Evolutionary conservation across 2,888 invertebrate species (phyloP), one percentile per base, ranked within the genome.

Genomic region (Homarus gammarus): DNA sequence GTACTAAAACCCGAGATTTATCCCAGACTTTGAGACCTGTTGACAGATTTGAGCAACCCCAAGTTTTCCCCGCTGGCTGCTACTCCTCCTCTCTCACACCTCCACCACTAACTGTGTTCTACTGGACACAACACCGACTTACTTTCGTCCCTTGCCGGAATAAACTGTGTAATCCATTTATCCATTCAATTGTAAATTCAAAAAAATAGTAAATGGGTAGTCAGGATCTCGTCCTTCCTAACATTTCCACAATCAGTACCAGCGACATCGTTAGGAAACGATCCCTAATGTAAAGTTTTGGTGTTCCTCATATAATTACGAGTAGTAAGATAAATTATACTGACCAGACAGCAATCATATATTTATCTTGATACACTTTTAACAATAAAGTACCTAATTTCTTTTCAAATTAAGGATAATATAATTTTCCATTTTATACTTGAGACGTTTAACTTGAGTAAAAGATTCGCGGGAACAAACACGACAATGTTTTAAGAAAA

Each of bases 101-200:
- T n/a, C n/a, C n/a, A n/a, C n/a, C n/a, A n/a, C n/a, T n/a, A n/a
- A n/a, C n/a, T n/a, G n/a, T n/a, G n/a, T n/a, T n/a, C n/a, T n/a
- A n/a, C n/a, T n/a, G n/a, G n/a, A n/a, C n/a, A n/a, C n/a, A n/a
- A n/a, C n/a, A n/a, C n/a, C 49, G 2, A 87, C 87, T 81, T 81
- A 87, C 87, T 56, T 87, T 73, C 87, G 79, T 40, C 40, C 61
- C 44, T 61, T 87, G 70, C 81, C 87, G 87, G 87, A 44, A 64
- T 79, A 87, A 49, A 72, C 73, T 81, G 72, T 56, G 81, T 81
- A 73, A 81, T 87, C 81, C 87, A 87, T 87, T 73, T 61, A 87
- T 72, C 87, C 87, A 87, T 87, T 81, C 79, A 87, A 73, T 87
- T 81, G 31, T 6, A 73, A 79, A 81, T 61, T 81, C 81, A 73